A percentile compares a stretch with the other conserved stretches of the same genome.
Evolutionary conservation across 2,797 vertebrate genomes (phyloP).

Genomic region (Streptopelia turtur): DNA sequence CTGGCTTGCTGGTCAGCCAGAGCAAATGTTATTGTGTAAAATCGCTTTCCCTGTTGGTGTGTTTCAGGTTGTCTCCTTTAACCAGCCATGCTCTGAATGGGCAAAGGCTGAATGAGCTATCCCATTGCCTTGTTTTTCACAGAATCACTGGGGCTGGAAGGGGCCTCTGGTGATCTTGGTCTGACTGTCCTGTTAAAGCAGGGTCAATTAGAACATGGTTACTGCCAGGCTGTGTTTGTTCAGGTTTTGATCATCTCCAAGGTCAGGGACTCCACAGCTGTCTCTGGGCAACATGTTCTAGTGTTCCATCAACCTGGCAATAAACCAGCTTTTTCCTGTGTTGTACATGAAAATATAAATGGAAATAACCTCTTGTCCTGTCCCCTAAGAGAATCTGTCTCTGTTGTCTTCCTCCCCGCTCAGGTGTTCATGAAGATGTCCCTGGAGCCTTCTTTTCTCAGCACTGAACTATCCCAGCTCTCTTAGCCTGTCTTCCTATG

Average conservation of each 20-base stretch:
- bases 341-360: not conserved
- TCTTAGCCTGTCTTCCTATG: not conserved
- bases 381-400: not conserved
- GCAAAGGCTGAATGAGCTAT: not conserved
- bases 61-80: not conserved
- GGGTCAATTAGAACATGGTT: not conserved
- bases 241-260: not conserved
- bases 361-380: not conserved
- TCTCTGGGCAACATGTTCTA: not conserved
- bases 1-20: not conserved
- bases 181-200: not conserved
- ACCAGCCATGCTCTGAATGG: not conserved
- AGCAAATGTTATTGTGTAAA: conserved; percentile 5
- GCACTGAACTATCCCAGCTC: not conserved
- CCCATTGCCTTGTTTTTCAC: not conserved
- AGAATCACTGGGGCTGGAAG: not conserved
- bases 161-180: not conserved
- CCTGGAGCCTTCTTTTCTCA: not conserved
- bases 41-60: not conserved
- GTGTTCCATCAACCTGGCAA: not conserved
- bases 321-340: not conserved
- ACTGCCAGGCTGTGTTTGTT: not conserved
- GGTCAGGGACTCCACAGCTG: accelerated
- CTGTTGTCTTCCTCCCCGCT: not conserved
- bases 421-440: not conserved